Conservation (phyloP, 2,113 vertebrate species). For the Pterophyllum scalare region DNA sequence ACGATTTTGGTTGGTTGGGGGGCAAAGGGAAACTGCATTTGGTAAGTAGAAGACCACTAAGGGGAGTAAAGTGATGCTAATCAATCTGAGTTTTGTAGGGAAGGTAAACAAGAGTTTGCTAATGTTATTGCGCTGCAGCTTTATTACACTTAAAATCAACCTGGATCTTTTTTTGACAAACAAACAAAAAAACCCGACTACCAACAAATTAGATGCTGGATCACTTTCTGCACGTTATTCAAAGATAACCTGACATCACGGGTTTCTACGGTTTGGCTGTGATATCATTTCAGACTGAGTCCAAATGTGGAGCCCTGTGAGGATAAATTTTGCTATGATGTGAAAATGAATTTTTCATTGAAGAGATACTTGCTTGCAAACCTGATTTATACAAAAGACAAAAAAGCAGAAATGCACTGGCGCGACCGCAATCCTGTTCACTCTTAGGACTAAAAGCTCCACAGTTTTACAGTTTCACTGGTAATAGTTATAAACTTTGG, state of each 20-base stretch:
- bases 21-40: background rate
- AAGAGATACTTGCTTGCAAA: background rate
- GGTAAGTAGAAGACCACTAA: background rate
- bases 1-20: background rate
- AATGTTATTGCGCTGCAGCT: too few relatives aligned
- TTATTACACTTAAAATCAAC: too few relatives aligned
- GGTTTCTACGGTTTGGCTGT: background rate
- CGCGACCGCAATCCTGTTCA: background rate
- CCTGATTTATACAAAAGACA: background rate
- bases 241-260: background rate
- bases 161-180: background rate
- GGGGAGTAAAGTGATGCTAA: background rate
- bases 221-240: background rate
- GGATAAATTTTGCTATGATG: background rate
- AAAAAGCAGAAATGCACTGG: background rate
- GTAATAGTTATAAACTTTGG: conserved; percentile 8
- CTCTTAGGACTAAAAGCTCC: background rate
- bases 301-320: background rate
- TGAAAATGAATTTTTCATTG: background rate
- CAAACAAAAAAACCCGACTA: background rate
- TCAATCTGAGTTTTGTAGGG: too few relatives aligned
- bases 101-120: too few relatives aligned
- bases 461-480: background rate
- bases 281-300: background rate
- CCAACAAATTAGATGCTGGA: fast-evolving